A percentile compares a stretch with the other conserved stretches of the same genome.
phyloP scores from a whole-genome alignment of 2,797 vertebrate species.

The Cirrhinus mrigala region DNA sequence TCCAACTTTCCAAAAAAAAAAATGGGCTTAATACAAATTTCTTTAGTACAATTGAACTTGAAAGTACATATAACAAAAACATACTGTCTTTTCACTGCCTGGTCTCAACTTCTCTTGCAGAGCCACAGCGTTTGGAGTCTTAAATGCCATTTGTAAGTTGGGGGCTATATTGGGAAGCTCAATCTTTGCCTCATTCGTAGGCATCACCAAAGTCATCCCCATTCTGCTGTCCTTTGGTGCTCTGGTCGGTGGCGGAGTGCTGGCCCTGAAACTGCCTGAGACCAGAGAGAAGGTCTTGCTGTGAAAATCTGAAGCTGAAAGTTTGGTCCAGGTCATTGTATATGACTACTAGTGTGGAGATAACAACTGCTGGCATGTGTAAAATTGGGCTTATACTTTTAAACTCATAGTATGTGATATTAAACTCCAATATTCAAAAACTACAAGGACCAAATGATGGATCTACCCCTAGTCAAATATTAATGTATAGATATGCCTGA shows the following conservation, averaged over 20 bases:
- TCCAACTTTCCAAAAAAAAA: no score
- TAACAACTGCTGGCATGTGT: conserved; percentile 5
- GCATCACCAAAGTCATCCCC: conserved; percentile 89
- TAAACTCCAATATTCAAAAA: background rate
- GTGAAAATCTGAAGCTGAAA: conserved; percentile 69
- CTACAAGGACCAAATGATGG: conserved; percentile 15
- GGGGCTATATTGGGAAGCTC: conserved; percentile 92
- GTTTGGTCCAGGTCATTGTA: background rate
- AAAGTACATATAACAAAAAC: background rate
- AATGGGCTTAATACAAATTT: no score
- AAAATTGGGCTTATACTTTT: conserved; percentile 5
- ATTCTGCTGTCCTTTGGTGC: conserved; percentile 91
- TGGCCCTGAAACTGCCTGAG: conserved; percentile 92
- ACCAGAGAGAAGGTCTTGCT: conserved; percentile 93
- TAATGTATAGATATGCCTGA: background rate
- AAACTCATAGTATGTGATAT: background rate
- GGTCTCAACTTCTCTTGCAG: conserved; percentile 68
- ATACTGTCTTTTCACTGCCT: background rate
- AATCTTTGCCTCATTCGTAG: conserved; percentile 93
- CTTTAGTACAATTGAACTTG: background rate
- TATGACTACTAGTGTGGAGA: background rate
- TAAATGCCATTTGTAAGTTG: conserved; percentile 93
- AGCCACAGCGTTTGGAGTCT: conserved; percentile 93
- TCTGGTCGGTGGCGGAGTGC: conserved; percentile 88
- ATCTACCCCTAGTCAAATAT: background rate